Percentiles rank a stretch among this genome's conserved stretches.
Conservation (phyloP, 2,888 invertebrate species). For the Julus scandinavius region DNA sequence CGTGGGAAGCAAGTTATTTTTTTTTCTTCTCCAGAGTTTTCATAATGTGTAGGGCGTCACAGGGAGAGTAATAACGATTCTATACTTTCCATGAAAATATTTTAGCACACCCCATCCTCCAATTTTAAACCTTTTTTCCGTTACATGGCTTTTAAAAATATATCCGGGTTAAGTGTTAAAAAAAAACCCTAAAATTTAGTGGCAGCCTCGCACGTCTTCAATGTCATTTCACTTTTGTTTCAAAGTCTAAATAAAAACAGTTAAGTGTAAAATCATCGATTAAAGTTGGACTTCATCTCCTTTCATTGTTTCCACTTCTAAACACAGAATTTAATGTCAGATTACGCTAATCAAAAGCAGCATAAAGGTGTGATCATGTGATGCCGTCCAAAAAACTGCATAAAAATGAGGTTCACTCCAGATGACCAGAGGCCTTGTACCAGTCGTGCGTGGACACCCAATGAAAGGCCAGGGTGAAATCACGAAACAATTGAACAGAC, state of each 20-base stretch:
- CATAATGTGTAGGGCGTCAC: constrained; percentile 20
- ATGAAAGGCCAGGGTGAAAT: constrained; percentile 26
- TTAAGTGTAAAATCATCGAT: neutral
- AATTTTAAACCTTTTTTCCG: neutral
- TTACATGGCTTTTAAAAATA: neutral
- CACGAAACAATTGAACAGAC: neutral
- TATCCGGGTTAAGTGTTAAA: neutral
- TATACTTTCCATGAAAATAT: neutral
- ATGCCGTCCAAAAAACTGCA: too few relatives aligned
- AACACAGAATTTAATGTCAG: neutral
- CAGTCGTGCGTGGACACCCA: constrained; percentile 20
- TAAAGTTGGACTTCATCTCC: neutral
- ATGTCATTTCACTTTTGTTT: neutral
- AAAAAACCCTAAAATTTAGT: neutral
- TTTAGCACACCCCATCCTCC: neutral
- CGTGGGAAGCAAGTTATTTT: neutral
- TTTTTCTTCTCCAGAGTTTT: neutral
- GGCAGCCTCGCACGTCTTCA: neutral
- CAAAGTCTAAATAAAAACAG: neutral
- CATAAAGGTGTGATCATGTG: too few relatives aligned
- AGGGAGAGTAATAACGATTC: neutral
- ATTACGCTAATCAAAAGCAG: neutral
- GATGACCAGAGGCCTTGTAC: constrained; percentile 7
- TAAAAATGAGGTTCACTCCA: neutral
- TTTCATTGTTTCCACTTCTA: too few relatives aligned